Evolutionary conservation across 2,113 vertebrate genomes (phyloP), one percentile per base, ranked within the genome.

Genomic region (Gracilinanus agilis): DNA sequence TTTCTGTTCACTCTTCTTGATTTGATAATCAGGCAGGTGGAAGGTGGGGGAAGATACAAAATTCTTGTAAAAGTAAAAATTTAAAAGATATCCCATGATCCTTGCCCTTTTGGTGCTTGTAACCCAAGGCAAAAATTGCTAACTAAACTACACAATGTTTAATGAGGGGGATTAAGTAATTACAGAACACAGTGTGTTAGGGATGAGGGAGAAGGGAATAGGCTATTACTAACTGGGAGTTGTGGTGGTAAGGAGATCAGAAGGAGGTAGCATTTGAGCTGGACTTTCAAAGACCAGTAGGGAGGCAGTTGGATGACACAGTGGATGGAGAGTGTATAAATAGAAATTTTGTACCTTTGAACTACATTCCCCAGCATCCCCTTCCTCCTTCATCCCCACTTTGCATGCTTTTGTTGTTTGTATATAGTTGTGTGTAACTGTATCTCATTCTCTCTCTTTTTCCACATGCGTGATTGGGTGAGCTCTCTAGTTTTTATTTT

Each of bases 1-100:
- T 25, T 89, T 95, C 83, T 94, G 8, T 90, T 67, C 12, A 34
- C 29, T 34, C 12, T 67, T 91, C 44, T 92, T 95, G 92, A 94
- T 90, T 91, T 92, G 88, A 54, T 91, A 94, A 95, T 92, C 53
- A 88, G 53, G 34, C 89, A n/a, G n/a, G 94, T 29, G 10, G 3
- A n/a, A n/a, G n/a, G n/a, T n/a, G 0, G 61, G 29, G 11, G 34
- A 12, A 67, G 61, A 58, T 27, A 16, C 34, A 55, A 61, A 67
- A 67, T 61, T 61, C 0, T 67, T 67, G 61, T 34, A 67, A 67
- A 61, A 11, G 29, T 61, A n/a, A n/a, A 61, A 2, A 61, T 61
- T 58, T 58, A 58, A 61, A 61, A 67, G 3, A 34, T 67, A 4
- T 16, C 16, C 34, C 61, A 34, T 67, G 61, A 34, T 67, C 9